Conservation (phyloP, 1,140 invertebrate species). For the Temnothorax nylanderi region DNA sequence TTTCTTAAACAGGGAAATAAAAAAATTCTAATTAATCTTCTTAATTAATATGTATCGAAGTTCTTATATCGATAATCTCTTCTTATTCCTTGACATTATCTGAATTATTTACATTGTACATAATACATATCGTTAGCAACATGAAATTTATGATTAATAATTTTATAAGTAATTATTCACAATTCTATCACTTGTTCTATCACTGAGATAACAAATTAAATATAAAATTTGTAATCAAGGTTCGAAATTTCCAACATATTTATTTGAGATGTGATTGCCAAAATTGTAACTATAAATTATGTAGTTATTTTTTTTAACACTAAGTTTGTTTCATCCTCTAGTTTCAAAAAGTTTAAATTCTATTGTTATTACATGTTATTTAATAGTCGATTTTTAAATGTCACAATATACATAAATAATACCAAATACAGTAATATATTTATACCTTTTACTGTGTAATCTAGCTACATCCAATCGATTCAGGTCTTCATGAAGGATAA, state of each 20-base stretch:
- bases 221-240: neutral
- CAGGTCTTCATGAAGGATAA: slow-evolving; percentile 87
- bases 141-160: neutral
- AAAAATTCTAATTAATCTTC: neutral
- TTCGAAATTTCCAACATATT: neutral
- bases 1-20: neutral
- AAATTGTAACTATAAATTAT: neutral
- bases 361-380: neutral
- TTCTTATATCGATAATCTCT: too few relatives aligned
- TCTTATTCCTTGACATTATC: too few relatives aligned
- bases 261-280: neutral
- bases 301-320: neutral
- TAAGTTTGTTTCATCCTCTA: neutral
- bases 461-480: slow-evolving; percentile 83
- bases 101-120: neutral
- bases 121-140: neutral
- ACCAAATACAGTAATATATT: too few relatives aligned
- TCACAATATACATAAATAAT: neutral
- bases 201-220: neutral
- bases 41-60: neutral
- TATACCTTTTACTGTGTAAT: slow-evolving; percentile 84
- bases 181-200: neutral
- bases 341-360: neutral
- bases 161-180: neutral
- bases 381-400: neutral